Evolutionary conservation across 2,888 invertebrate genomes (phyloP), one percentile per base, ranked within the genome.

Genomic region (Aspidapion aeneum): DNA sequence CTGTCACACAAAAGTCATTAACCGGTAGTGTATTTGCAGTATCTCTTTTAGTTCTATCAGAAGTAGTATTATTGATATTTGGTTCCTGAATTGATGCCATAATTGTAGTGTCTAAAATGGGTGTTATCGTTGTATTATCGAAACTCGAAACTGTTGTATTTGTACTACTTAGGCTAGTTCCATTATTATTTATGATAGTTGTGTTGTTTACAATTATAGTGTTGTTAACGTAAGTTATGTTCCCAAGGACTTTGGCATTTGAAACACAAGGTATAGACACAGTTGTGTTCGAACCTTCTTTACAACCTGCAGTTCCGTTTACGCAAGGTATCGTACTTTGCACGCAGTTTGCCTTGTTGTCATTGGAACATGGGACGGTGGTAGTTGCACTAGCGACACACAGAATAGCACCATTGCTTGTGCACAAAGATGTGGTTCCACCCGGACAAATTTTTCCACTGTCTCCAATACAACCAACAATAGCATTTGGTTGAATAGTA

Each of bases 371-470:
- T 7, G 76, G 77, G 20, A 72, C 74, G 12, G 78, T 78, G n/a
- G 72, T 66, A 16, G 70, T 64, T 0, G 75, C 74, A 58, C 74
- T 77, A 1, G 78, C 76, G 1, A 78, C 77, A 64, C 80, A 79
- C 73, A 79, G 75, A 17, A 79, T 76, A 1, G 78, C 77, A 2
- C 79, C 79, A 58, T 77, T 77, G 9, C 72, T 71, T 62, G 79
- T 78, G 66, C 80, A 79, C 2, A 80, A 63, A 1, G 80, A 76
- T 18, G 73, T 74, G 2, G 79, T 77, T 60, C 76, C 76, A 0
- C 73, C 65, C 3, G 79, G 75, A 67, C 79, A 79, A 52, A 79
- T 72, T 16, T 71, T 69, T 1, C 74, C 75, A 22, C 73, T 74
- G 65, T 79, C 78, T 1, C 77, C 76, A 0, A 74, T 64, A 66